Conservation (phyloP, 2,797 vertebrate species). For the Astyanax mexicanus region DNA sequence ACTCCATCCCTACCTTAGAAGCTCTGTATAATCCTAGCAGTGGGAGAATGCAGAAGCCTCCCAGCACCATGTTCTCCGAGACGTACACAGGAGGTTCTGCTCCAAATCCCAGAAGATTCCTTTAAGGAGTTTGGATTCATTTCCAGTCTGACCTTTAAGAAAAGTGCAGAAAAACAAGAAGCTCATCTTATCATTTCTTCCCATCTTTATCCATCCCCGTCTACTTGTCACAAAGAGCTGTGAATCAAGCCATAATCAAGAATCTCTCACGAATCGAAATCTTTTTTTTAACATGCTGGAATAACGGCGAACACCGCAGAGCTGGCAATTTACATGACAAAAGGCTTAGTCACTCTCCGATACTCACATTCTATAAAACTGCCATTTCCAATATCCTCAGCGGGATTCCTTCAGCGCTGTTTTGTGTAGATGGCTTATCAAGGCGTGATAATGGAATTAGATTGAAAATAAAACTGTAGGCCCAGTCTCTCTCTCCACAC, state of each 20-base stretch:
- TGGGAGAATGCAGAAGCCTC: too few species aligned
- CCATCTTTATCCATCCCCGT: neutral
- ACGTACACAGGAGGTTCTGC: too few species aligned
- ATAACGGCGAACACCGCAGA: neutral
- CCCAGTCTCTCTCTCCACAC: neutral
- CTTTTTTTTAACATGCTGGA: neutral
- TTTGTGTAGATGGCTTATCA: slow-evolving; percentile 14
- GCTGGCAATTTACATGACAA: slow-evolving; percentile 34
- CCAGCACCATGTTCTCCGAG: too few species aligned
- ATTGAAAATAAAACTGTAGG: neutral
- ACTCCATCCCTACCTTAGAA: too few species aligned
- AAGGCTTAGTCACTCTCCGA: slow-evolving; percentile 16
- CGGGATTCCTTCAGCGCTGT: slow-evolving; percentile 3
- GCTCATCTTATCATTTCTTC: neutral
- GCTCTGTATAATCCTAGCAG: too few species aligned
- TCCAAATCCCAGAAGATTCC: neutral
- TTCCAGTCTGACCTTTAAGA: neutral
- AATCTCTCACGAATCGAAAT: slow-evolving; percentile 32
- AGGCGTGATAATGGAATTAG: neutral
- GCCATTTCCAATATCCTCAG: slow-evolving; percentile 24
- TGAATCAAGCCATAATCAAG: neutral
- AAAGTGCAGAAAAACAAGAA: neutral
- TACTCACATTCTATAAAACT: slow-evolving; percentile 12
- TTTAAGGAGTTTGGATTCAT: neutral
- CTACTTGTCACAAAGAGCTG: neutral